These are phyloP conservation scores for Andrena cerasifolii DNA, from an alignment of 1,140 invertebrate species.

Conservation along the genomic window DNA sequence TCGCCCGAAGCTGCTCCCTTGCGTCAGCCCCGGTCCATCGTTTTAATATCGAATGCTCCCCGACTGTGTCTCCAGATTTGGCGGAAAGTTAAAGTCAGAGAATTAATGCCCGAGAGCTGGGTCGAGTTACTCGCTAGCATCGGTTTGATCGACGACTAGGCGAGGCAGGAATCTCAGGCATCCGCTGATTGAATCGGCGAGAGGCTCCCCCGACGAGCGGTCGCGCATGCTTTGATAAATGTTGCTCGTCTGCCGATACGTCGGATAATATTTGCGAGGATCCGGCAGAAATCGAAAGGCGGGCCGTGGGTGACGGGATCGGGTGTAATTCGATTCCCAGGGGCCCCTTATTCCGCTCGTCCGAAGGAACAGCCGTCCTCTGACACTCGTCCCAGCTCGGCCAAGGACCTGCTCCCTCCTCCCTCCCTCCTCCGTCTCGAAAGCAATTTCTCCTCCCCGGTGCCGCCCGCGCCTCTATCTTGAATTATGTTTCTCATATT, in stretches of 20 bases:
- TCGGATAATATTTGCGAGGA: conserved; percentile 78
- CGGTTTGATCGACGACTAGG: conserved; percentile 58
- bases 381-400: conserved; percentile 45
- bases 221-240: conserved; percentile 78
- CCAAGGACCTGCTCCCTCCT: conserved; percentile 2
- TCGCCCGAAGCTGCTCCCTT: too few species aligned
- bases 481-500: conserved; percentile 63
- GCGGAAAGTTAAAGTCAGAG: too few species aligned
- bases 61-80: too few species aligned
- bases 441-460: conserved; percentile 44
- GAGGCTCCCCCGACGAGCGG: conserved; percentile 27
- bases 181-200: conserved; percentile 79
- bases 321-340: conserved; percentile 65
- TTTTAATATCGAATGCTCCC: too few species aligned
- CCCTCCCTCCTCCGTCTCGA: conserved; percentile 22
- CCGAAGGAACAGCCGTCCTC: conserved; percentile 45
- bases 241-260: conserved; percentile 74
- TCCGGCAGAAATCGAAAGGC: conserved; percentile 53
- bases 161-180: conserved; percentile 75
- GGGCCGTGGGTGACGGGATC: conserved; percentile 46
- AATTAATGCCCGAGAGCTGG: conserved; percentile 70
- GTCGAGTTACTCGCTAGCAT: conserved; percentile 77
- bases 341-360: conserved; percentile 35
- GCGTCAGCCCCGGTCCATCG: too few species aligned
- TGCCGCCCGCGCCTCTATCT: background rate